Conservation (phyloP, 2,113 vertebrate genomes). For the Ochotona curzoniae region DNA sequence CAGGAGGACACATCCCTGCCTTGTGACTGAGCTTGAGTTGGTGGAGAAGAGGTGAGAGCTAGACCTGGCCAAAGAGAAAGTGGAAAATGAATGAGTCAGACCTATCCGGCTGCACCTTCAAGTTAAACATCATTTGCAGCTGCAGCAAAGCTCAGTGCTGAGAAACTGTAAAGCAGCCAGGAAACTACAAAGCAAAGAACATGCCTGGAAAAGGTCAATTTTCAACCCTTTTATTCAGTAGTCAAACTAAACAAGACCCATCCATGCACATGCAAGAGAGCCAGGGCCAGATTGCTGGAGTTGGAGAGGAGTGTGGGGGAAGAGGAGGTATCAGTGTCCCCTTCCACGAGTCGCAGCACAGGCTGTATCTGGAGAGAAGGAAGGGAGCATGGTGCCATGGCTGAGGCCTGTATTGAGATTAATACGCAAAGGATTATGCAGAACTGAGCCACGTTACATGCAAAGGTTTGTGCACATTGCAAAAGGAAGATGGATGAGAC, state of each 20-base stretch:
- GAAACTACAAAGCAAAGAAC: not conserved
- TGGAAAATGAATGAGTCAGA: not conserved
- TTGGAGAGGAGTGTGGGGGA: too few species aligned
- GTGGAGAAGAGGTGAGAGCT: too few species aligned
- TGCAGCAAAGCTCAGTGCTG: not conserved
- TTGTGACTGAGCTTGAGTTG: not conserved
- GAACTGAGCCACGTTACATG: not conserved
- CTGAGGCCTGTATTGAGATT: too few species aligned
- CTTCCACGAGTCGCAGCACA: not conserved
- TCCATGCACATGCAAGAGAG: too few species aligned
- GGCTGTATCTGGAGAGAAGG: not conserved
- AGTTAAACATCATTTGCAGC: not conserved
- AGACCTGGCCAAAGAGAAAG: not conserved
- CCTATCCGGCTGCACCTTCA: not conserved
- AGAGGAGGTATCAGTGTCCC: not conserved
- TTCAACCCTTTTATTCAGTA: not conserved
- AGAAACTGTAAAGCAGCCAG: not conserved
- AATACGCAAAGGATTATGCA: accelerated
- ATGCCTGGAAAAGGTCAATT: not conserved
- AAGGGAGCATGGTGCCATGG: accelerated
- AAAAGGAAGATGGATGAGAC: not conserved
- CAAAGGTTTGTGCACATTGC: not conserved
- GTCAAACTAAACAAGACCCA: accelerated
- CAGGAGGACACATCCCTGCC: not conserved
- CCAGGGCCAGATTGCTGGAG: too few species aligned